These are phyloP conservation scores for Panagrolaimus sp. DNA, from an alignment of 1,140 invertebrate species.

Conservation along the genomic window DNA sequence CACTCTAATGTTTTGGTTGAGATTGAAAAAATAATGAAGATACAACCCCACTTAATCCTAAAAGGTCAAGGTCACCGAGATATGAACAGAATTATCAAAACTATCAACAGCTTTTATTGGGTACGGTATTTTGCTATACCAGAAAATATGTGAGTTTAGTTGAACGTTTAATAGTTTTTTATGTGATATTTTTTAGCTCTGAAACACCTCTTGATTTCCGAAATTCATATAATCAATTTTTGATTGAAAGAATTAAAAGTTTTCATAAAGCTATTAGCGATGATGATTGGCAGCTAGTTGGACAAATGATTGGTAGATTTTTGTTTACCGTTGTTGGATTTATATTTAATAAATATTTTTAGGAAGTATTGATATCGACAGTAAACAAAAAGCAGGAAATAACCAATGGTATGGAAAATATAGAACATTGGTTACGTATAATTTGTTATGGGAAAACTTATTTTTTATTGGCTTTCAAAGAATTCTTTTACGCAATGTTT, in stretches of 20 bases:
- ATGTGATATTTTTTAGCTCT: slow-evolving; percentile 7
- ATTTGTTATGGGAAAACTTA: background rate
- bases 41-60: too few species aligned
- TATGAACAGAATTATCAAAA: too few species aligned
- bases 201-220: background rate
- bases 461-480: background rate
- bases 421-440: background rate
- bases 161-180: background rate
- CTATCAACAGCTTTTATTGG: background rate
- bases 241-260: background rate
- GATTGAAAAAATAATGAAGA: too few species aligned
- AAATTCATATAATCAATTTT: background rate
- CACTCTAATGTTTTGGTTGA: too few species aligned
- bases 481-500: background rate
- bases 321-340: background rate
- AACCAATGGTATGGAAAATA: background rate
- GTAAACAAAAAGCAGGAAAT: background rate
- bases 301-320: slow-evolving; percentile 6
- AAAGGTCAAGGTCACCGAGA: too few species aligned
- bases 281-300: background rate
- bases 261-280: background rate
- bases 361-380: background rate
- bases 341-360: background rate
- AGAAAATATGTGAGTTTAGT: slow-evolving; percentile 1
- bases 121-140: slow-evolving; percentile 4